Evolutionary conservation across 2,113 vertebrate genomes (phyloP).

Genomic region (Anseranas semipalmata): DNA sequence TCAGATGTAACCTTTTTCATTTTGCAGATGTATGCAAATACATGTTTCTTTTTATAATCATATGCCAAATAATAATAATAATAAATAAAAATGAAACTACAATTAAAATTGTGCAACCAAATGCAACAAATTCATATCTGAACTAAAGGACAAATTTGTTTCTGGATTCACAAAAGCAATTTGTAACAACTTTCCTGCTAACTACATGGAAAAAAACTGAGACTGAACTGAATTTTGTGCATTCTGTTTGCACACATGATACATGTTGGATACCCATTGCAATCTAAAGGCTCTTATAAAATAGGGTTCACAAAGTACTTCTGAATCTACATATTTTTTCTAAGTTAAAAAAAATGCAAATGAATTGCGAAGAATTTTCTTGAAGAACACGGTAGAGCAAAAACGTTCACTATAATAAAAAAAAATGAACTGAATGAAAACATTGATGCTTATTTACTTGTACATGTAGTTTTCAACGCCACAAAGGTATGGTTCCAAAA

Average conservation of each 20-base stretch:
- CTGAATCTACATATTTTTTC: neutral
- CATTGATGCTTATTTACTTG: neutral
- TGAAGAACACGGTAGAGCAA: neutral
- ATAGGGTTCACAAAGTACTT: neutral
- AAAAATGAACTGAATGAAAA: neutral
- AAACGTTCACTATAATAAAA: constrained; percentile 1
- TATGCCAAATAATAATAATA: neutral
- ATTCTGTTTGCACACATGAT: neutral
- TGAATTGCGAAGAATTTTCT: neutral
- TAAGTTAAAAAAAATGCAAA: constrained; percentile 16
- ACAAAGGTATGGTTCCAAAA: constrained; percentile 54
- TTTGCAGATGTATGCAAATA: neutral
- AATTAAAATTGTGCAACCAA: neutral
- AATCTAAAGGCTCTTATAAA: neutral
- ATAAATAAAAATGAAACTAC: neutral
- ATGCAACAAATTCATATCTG: neutral
- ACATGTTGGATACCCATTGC: neutral
- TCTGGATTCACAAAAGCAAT: neutral
- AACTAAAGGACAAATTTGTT: neutral
- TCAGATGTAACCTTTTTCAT: neutral
- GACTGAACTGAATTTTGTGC: neutral
- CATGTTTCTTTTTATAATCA: neutral
- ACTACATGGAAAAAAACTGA: neutral
- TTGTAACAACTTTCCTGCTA: neutral
- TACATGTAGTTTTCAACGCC: constrained; percentile 26